Base-by-base conservation (phyloP, 2,888 invertebrate genomes). In the Macropis europaea region DNA sequence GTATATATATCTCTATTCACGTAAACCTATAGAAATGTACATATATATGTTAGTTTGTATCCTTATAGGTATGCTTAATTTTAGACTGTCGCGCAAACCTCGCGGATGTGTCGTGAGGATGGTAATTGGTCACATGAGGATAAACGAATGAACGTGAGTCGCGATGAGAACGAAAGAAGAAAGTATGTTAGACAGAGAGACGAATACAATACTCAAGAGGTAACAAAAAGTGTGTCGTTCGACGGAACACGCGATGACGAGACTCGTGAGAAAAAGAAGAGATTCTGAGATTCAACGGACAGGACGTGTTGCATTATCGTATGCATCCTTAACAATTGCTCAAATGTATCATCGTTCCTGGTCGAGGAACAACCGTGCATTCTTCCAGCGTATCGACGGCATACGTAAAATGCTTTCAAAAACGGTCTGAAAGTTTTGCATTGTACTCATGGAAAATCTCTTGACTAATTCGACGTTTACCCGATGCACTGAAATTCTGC, bases 1-100 rank as follows among this genome's bases (percentile, higher is more conserved):
- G 69, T 74, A 52, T 74, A 75, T 73, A 59, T 77, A 43, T 66
- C 45, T 81, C 61, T 74, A 79, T 67, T 57, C 57, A 71, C 50
- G 47, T 61, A 76, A 32, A 73, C 47, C 43, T 76, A 79, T 66
- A 24, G 75, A 76, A 76, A 76, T 79, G 61, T 81, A 81, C 64
- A 75, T 73, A 73, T n/a, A n/a, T 61, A 77, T 24, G 72, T 45
- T 73, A 56, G 30, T 74, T 76, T 59, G 61, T 71, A 64, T 40
- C 56, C 53, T 77, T 78, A 71, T 38, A 26, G 15, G 45, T 73
- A 61, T 53, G 53, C 54, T 76, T 64, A 69, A n/a, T n/a, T n/a
- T n/a, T 61, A 61, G 54, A 54, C 62, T 54, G 45, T 62, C 70
- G 59, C 45, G 36, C 47, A 66, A 67, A 57, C 60, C 53, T 57